Percentiles rank a stretch among this genome's conserved stretches.
phyloP scores from a whole-genome alignment of 2,888 invertebrate genomes.

The Cantharis rufa region DNA sequence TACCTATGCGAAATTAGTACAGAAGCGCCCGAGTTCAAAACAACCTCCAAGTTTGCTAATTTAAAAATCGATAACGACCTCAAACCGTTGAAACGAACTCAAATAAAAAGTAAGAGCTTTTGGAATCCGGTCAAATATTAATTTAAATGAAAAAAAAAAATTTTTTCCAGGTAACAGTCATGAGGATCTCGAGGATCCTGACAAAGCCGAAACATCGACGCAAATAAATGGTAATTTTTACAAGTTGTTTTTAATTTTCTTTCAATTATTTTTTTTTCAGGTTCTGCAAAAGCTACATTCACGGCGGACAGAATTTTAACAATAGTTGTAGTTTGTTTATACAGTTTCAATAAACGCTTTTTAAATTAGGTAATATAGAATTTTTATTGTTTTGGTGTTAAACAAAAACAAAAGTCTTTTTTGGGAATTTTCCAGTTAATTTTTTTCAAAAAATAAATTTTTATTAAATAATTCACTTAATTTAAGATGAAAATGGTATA shows the following conservation, averaged over 20 bases:
- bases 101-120: slow-evolving; percentile 10
- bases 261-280: not conserved
- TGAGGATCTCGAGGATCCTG: not conserved
- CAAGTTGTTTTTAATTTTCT: not conserved
- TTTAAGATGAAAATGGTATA: no score
- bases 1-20: slow-evolving; percentile 50
- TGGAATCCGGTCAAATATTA: no score
- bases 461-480: no score
- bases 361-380: not conserved
- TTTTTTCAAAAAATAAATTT: no score
- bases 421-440: no score
- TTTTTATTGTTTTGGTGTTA: no score
- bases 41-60: slow-evolving; percentile 29
- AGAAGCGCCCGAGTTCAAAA: slow-evolving; percentile 44
- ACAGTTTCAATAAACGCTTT: not conserved
- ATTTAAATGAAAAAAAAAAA: no score
- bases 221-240: not conserved
- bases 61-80: slow-evolving; percentile 30
- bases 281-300: not conserved
- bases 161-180: not conserved
- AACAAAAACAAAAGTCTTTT: no score
- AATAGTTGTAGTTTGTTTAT: not conserved
- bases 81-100: slow-evolving; percentile 29
- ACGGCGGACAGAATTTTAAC: not conserved
- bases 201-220: not conserved